Evolutionary conservation across 1,140 invertebrate species (phyloP).

Genomic region (Papilio helenus): DNA sequence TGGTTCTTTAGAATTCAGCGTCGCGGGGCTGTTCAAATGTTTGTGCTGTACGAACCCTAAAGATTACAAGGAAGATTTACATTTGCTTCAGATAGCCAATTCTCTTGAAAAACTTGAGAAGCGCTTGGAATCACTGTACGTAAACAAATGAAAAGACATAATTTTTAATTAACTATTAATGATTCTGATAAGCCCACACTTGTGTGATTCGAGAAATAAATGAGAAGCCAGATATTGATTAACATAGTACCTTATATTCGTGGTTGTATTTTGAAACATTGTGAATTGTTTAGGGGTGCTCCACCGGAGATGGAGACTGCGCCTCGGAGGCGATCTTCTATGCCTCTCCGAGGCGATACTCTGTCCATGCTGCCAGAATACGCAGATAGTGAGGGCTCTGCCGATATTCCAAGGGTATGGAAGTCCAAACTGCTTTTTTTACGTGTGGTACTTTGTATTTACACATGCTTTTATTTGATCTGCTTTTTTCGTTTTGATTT

Average conservation of each 20-base stretch:
- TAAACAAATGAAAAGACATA: constrained; percentile 46
- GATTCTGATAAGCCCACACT: no score
- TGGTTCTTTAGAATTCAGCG: constrained; percentile 93
- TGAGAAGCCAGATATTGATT: no score
- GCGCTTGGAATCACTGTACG: constrained; percentile 91
- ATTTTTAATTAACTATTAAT: no score
- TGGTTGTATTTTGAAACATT: not conserved
- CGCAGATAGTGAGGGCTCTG: constrained; percentile 65
- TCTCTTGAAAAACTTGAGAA: constrained; percentile 91
- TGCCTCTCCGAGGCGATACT: constrained; percentile 61
- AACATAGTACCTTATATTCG: no score
- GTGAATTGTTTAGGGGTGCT: constrained; percentile 54
- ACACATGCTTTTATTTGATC: not conserved
- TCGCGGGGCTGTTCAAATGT: constrained; percentile 94
- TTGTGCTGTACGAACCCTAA: constrained; percentile 95
- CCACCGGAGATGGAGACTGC: constrained; percentile 52
- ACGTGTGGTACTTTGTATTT: not conserved
- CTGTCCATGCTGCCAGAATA: constrained; percentile 62
- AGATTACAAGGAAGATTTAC: constrained; percentile 91
- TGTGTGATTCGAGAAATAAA: no score
- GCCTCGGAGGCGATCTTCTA: constrained; percentile 52
- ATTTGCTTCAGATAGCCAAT: constrained; percentile 92
- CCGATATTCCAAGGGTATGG: constrained; percentile 64
- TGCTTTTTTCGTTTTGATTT: not conserved
- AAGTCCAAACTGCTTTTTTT: no score